These are phyloP conservation scores for Rhabditoides inermis DNA, from an alignment of 2,888 invertebrate genomes.

Conservation along the genomic window DNA sequence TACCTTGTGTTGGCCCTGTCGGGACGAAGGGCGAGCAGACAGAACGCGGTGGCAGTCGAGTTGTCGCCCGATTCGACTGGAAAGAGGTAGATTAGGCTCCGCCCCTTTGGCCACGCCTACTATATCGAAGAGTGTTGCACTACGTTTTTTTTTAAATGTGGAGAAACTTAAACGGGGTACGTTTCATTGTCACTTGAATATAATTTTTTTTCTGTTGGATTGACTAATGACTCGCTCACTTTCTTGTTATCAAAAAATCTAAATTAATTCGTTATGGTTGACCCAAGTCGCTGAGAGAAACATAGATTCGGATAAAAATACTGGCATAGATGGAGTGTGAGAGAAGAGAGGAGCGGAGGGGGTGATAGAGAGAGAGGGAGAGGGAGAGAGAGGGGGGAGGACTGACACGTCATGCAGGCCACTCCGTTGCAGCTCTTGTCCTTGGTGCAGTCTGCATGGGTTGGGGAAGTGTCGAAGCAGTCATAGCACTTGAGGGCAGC, in stretches of 20 bases:
- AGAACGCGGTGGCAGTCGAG: conserved; percentile 37
- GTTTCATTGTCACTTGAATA: too few species aligned
- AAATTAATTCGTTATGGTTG: background rate
- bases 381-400: background rate
- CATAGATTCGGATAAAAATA: too few species aligned
- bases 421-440: conserved; percentile 35
- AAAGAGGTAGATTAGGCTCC: too few species aligned
- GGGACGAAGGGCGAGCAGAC: conserved; percentile 38
- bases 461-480: conserved; percentile 37
- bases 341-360: background rate
- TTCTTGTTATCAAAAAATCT: background rate
- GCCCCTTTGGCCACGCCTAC: too few species aligned
- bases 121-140: too few species aligned
- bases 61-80: conserved; percentile 39
- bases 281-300: background rate
- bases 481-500: conserved; percentile 36
- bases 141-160: too few species aligned
- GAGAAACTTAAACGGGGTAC: too few species aligned
- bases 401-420: conserved; percentile 44
- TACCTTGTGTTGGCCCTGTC: too few species aligned
- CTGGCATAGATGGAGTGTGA: too few species aligned
- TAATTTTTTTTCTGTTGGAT: too few species aligned
- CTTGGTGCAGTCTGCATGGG: conserved; percentile 31
- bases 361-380: too few species aligned
- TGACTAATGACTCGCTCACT: too few species aligned